Evolutionary conservation across 2,888 invertebrate species (phyloP).

Genomic region (Lissonota sp.): DNA sequence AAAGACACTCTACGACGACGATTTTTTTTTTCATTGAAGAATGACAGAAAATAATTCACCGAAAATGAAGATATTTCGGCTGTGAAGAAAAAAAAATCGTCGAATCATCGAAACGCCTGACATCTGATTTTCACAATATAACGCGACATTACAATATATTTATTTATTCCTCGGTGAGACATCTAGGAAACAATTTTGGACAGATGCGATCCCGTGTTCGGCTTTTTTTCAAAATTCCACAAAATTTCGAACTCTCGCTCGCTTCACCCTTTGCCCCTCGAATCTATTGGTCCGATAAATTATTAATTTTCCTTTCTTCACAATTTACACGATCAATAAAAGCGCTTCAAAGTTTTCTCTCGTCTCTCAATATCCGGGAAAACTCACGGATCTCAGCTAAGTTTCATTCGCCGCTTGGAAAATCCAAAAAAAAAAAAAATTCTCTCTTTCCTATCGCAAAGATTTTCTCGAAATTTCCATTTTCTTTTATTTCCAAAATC

Average conservation of each 20-base stretch:
- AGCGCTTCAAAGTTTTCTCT: neutral
- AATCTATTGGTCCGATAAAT: slow-evolving; percentile 44
- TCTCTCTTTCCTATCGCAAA: too few relatives aligned
- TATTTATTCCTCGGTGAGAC: slow-evolving; percentile 29
- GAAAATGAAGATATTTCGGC: neutral
- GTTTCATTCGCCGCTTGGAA: slow-evolving; percentile 31
- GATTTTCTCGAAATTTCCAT: too few relatives aligned
- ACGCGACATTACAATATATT: slow-evolving; percentile 2
- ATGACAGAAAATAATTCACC: neutral
- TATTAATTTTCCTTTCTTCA: slow-evolving; percentile 9
- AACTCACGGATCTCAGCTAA: slow-evolving; percentile 19
- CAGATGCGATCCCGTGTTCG: slow-evolving; percentile 58
- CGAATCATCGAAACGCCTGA: slow-evolving; percentile 40
- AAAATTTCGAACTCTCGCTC: slow-evolving; percentile 18
- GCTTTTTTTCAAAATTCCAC: slow-evolving; percentile 36
- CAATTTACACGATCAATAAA: neutral
- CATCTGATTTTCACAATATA: slow-evolving; percentile 20
- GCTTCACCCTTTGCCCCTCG: neutral
- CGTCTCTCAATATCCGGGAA: neutral
- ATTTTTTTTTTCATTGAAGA: slow-evolving; percentile 57
- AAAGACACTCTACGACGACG: slow-evolving; percentile 16
- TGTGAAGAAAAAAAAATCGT: slow-evolving; percentile 18
- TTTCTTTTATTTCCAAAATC: slow-evolving; percentile 1
- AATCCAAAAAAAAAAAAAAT: too few relatives aligned
- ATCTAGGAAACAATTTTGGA: slow-evolving; percentile 56